phyloP scores from a whole-genome alignment of 1,140 invertebrate genomes.

The Ooceraea biroi region DNA sequence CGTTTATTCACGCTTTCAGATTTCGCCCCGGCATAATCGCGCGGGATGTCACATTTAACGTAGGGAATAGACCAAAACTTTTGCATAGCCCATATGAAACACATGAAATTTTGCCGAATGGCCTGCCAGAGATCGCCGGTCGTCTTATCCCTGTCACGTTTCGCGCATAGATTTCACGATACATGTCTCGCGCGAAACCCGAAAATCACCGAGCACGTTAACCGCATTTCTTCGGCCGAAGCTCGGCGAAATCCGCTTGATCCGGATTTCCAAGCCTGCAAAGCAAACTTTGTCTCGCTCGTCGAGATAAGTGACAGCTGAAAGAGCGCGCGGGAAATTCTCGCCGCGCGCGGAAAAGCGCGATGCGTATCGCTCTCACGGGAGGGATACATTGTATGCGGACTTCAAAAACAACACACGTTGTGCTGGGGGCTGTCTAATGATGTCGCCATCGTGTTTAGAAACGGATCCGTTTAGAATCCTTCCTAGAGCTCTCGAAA shows the following conservation, averaged over 20 bases:
- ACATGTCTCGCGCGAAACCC: slow-evolving; percentile 12
- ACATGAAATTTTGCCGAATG: slow-evolving; percentile 34
- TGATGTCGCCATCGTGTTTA: not conserved
- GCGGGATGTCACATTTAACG: slow-evolving; percentile 21
- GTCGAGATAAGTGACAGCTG: slow-evolving; percentile 38
- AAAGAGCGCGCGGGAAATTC: slow-evolving; percentile 27
- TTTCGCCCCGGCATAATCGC: slow-evolving; percentile 37
- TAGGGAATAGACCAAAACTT: slow-evolving; percentile 46
- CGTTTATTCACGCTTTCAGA: slow-evolving; percentile 33
- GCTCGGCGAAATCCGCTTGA: slow-evolving; percentile 77
- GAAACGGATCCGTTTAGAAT: not conserved
- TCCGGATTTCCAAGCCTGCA: slow-evolving; percentile 67
- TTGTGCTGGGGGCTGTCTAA: slow-evolving; percentile 16
- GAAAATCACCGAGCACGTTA: slow-evolving; percentile 67
- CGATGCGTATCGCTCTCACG: slow-evolving; percentile 25
- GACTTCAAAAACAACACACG: slow-evolving; percentile 4
- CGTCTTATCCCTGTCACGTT: slow-evolving; percentile 66
- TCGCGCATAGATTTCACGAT: slow-evolving; percentile 60
- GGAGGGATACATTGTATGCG: slow-evolving; percentile 6
- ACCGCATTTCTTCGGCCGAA: slow-evolving; percentile 70
- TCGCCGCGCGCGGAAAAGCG: slow-evolving; percentile 14
- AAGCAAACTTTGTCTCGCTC: slow-evolving; percentile 39
- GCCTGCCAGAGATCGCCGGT: slow-evolving; percentile 15
- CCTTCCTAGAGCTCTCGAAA: too few relatives aligned
- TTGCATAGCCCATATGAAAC: slow-evolving; percentile 42